Evolutionary conservation across 1,140 invertebrate genomes (phyloP), one percentile per base, ranked within the genome.

Genomic region (Calliopsis andreniformis): DNA sequence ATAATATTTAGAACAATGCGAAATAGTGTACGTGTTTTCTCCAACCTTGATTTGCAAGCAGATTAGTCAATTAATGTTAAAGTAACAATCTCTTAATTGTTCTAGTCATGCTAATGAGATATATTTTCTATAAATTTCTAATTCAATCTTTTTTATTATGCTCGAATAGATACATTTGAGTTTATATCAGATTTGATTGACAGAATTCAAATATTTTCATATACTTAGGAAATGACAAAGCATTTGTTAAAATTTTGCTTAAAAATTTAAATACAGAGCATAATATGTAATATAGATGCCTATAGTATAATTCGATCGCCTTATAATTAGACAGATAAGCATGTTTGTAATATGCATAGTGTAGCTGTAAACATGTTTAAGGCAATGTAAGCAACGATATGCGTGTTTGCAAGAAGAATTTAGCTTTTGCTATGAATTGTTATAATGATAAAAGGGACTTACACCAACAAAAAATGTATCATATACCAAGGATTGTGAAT

Each of bases 311-410:
- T 80, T 56, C 32, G 32, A 68, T 58, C 68, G 77, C 81, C 81
- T 84, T 83, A 83, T n/a, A 23, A 72, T 72, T 83, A 83, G 72
- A 83, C 35, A 53, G 20, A 83, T 83, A 83, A 80, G 78, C 67
- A 76, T 82, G 72, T 82, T 82, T 83, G 49, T 76, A 80, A 83
- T 72, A 64, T 55, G 71, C 77, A 47, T 76, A 62, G 70, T 42
- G 49, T 75, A 80, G 71, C 25, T 25, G 23, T 79, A 62, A 79
- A 42, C 45, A 68, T 61, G 71, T 79, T 76, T 43, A 35, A 75
- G 70, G 71, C 77, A 76, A 75, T 56, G 18, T 32, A 67, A 75
- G 62, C 58, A 78, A 73, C 35, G 35, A 62, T 61, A 59, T 12
- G 56, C 39, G 45, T 79, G 63, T 68, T 39, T 30, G 59, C 68